A percentile compares a stretch with the other conserved stretches of the same genome.
These are phyloP conservation scores for Troglohyphantes excavatus DNA, from an alignment of 2,888 invertebrate species.

Conservation along the genomic window DNA sequence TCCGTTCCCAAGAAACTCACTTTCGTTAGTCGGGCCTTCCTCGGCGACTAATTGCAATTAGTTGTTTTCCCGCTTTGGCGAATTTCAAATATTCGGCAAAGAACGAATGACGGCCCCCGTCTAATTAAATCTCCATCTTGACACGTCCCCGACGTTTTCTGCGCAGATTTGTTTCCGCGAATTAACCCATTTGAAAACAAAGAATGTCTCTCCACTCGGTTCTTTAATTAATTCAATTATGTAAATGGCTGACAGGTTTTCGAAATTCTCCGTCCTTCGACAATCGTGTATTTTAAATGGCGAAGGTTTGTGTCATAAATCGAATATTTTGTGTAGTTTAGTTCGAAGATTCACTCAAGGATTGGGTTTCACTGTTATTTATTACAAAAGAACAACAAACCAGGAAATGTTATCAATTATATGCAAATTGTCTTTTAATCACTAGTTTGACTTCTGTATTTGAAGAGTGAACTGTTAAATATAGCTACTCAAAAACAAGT, in stretches of 20 bases:
- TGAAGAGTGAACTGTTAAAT: no score
- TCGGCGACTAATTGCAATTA: background rate
- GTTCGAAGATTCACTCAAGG: no score
- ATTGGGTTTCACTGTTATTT: no score
- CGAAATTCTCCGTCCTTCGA: background rate
- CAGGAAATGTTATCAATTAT: no score
- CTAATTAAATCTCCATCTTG: background rate
- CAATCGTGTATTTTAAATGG: background rate
- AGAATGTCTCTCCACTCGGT: background rate
- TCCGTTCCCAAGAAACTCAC: background rate
- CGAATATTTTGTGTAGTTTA: background rate
- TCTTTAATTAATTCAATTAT: slow-evolving; percentile 1
- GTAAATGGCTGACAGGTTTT: background rate
- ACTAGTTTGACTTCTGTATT: no score
- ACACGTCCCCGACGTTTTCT: background rate
- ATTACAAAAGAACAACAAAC: no score
- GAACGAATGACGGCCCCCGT: background rate
- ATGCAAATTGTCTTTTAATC: no score
- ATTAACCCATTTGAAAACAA: slow-evolving; percentile 3
- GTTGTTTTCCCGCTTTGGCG: background rate
- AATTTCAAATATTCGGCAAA: background rate
- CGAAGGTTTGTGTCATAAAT: background rate
- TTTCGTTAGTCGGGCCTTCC: background rate
- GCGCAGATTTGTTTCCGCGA: background rate
- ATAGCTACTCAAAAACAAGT: no score